phyloP scores from a whole-genome alignment of 2,797 vertebrate species.

The Pogoniulus pusillus region DNA sequence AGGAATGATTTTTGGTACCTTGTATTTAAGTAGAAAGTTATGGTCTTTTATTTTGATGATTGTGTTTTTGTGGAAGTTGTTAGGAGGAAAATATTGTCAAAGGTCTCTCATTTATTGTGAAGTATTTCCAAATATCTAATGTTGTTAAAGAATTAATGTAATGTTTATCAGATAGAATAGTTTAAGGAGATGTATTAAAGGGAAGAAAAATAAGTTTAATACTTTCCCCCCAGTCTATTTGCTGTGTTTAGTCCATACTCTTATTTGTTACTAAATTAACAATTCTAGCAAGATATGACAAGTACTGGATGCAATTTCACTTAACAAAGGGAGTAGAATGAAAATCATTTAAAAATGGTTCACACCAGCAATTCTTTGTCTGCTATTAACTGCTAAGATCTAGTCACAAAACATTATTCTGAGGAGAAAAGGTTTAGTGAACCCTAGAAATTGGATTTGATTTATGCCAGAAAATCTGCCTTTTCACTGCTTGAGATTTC shows the following conservation, averaged over 20 bases:
- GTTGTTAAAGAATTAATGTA: not conserved
- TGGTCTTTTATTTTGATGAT: not conserved
- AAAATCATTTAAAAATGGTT: conserved; percentile 78
- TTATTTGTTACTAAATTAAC: not conserved
- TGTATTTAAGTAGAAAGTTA: not conserved
- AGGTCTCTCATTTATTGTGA: not conserved
- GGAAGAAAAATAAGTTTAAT: not conserved
- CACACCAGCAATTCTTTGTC: conserved; percentile 76
- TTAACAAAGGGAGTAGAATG: conserved; percentile 63
- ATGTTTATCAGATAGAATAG: not conserved
- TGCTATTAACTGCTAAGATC: conserved; percentile 81
- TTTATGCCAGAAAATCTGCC: conserved; percentile 86
- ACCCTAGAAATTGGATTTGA: conserved; percentile 88
- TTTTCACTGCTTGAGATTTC: conserved; percentile 83
- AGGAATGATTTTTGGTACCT: not conserved
- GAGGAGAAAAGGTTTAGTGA: conserved; percentile 86
- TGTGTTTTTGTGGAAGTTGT: not conserved
- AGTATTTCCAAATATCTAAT: not conserved
- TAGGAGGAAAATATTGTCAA: not conserved
- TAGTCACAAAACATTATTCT: conserved; percentile 83
- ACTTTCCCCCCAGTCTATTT: not conserved
- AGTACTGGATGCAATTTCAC: conserved; percentile 59
- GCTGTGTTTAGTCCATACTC: not conserved
- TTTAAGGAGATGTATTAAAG: not conserved
- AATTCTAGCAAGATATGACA: conserved; percentile 52